Evolutionary conservation across 1,140 invertebrate genomes (phyloP), one percentile per base, ranked within the genome.

Genomic region (Phenacoccus solenopsis): DNA sequence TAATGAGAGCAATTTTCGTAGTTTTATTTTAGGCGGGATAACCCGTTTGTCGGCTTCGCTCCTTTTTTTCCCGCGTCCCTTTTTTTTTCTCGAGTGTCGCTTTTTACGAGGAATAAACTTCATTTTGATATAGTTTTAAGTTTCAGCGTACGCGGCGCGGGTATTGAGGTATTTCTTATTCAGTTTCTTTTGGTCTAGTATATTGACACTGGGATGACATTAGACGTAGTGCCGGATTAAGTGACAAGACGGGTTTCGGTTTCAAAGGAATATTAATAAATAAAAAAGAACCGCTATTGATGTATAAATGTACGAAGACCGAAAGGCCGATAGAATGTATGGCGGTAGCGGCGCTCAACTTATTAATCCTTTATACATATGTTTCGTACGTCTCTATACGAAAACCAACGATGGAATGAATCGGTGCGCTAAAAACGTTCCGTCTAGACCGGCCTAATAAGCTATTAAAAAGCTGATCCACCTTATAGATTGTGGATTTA

Each of bases 351-450:
- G n/a, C 32, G 9, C 9, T 10, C n/a, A 38, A 9, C 7, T 59
- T 64, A 64, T 64, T 64, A 64, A 64, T 64, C 59, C 59, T 64
- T 64, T 64, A 10, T 38, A 64, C 59, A 64, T 64, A 22, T 64
- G 59, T 64, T 64, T 64, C 38, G 5, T 49, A 49, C 30, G 5
- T 32, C 30, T n/a, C n/a, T n/a, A n/a, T n/a, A n/a, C n/a, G n/a
- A n/a, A n/a, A n/a, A n/a, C n/a, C n/a, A n/a, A n/a, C n/a, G n/a
- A n/a, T n/a, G n/a, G 30, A 7, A 32, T 32, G 5, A 32, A 32
- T 7, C 5, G 30, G 30, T 32, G 30, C 13, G 5, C 30, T 32
- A n/a, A n/a, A n/a, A n/a, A n/a, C n/a, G n/a, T n/a, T n/a, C n/a
- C 30, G 30, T 32, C 30, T 32, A 32, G 30, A 32, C 30, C 30